Evolutionary conservation across 2,888 invertebrate genomes (phyloP), one percentile per base, ranked within the genome.

Genomic region (Ichneumoninae sp.): DNA sequence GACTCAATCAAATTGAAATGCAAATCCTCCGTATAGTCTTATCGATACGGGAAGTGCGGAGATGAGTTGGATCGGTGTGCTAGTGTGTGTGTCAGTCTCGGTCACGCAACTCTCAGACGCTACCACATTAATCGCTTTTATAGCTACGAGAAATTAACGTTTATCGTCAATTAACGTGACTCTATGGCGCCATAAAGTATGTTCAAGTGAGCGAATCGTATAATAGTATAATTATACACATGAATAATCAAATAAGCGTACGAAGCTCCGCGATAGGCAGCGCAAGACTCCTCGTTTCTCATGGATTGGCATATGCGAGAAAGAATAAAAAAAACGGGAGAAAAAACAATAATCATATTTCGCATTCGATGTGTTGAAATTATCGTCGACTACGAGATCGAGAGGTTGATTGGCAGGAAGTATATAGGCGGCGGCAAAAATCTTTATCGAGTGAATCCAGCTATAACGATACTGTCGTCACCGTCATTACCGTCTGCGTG

Each of bases 381-480:
- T 54, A 72, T 40, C n/a, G 33, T 19, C 71, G 71, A 54, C 22
- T 40, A 40, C 13, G 71, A 72, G 40, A 72, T 57, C 65, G 65
- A 30, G 65, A 66, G 54, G 50, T 66, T 26, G 52, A 54, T 50
- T 40, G 26, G 62, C 66, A 76, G 76, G 76, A 76, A 76, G 76
- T 65, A 10, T 65, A 10, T 57, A 57, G 57, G 22, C 22, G 33
- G 22, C 30, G 36, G 65, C 33, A 76, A 76, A 47, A 76, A 57
- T 76, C 36, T 52, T 80, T 33, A 60, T 72, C 78, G 44, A 52
- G 65, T 74, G 82, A 70, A 83, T 79, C 40, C 60, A 77, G 68
- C 66, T 80, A 60, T 80, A 83, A 83, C 83, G 83, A 80, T 80
- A 68, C 80, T 84, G 83, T 84, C 83, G 80, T 72, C 77, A 57